A percentile compares a stretch with the other conserved stretches of the same genome.
Evolutionary conservation across 2,888 invertebrate species (phyloP).

Genomic region (Thymelicus sylvestris): DNA sequence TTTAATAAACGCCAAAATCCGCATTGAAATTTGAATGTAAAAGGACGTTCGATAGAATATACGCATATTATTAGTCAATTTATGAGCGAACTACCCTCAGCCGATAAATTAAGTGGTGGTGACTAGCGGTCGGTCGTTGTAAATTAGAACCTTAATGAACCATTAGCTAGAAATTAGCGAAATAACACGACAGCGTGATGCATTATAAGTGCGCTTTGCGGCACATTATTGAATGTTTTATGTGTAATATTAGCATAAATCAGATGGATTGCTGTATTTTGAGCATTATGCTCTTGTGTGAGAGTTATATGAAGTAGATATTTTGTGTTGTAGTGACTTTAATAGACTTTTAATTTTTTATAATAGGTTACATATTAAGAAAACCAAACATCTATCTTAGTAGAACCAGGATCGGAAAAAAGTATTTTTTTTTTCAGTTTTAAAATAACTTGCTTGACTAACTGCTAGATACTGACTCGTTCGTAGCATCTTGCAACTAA

Average conservation of each 20-base stretch:
- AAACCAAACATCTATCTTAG: too few relatives aligned
- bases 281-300: too few relatives aligned
- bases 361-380: too few relatives aligned
- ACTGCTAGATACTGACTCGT: too few relatives aligned
- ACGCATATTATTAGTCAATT: constrained; percentile 30
- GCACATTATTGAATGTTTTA: constrained; percentile 22
- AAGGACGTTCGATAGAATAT: not conserved
- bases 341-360: too few relatives aligned
- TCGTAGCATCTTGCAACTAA: too few relatives aligned
- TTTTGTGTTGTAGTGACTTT: too few relatives aligned
- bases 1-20: not conserved
- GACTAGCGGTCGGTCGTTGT: constrained; percentile 44
- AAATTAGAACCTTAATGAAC: constrained; percentile 59
- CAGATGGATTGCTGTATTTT: not conserved
- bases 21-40: not conserved
- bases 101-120: constrained; percentile 48
- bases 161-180: constrained; percentile 59
- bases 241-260: constrained; percentile 21
- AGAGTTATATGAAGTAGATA: too few relatives aligned
- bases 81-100: constrained; percentile 32
- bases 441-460: too few relatives aligned
- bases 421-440: too few relatives aligned
- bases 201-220: constrained; percentile 38
- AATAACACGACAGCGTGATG: constrained; percentile 51
- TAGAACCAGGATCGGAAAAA: too few relatives aligned